These are phyloP conservation scores for Amphimallon solstitiale DNA, from an alignment of 2,888 invertebrate species.

Conservation along the genomic window DNA sequence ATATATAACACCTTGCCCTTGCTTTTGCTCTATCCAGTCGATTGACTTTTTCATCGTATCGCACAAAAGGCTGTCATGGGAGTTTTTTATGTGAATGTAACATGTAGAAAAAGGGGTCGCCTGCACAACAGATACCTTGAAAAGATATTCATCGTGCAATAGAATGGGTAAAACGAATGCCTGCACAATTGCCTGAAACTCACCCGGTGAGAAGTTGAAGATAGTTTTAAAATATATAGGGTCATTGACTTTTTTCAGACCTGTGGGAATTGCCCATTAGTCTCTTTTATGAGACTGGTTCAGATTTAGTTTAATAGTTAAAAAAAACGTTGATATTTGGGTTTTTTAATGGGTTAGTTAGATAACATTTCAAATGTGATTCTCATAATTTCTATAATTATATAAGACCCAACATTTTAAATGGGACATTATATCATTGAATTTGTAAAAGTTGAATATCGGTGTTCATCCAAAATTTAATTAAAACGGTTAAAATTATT, in stretches of 20 bases:
- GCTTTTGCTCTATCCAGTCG: background rate
- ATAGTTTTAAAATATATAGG: conserved; percentile 4
- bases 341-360: no score
- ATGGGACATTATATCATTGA: no score
- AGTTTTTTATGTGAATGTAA: conserved; percentile 7
- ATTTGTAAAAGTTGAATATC: no score
- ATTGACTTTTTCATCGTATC: conserved; percentile 14
- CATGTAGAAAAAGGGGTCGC: conserved; percentile 19
- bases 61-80: conserved; percentile 8
- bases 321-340: background rate
- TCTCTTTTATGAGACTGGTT: no score
- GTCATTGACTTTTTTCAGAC: background rate
- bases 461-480: no score
- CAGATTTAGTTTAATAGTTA: background rate
- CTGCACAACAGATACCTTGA: background rate
- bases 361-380: no score
- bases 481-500: no score
- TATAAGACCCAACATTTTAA: no score
- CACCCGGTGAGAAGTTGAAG: background rate
- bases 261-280: no score
- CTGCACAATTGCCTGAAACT: conserved; percentile 4
- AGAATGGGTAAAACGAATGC: background rate
- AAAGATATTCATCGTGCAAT: conserved; percentile 15
- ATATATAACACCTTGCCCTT: no score
- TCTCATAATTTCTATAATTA: no score